Base-by-base conservation (phyloP, 2,113 vertebrate species). In the Pachypanchax playfairii region DNA sequence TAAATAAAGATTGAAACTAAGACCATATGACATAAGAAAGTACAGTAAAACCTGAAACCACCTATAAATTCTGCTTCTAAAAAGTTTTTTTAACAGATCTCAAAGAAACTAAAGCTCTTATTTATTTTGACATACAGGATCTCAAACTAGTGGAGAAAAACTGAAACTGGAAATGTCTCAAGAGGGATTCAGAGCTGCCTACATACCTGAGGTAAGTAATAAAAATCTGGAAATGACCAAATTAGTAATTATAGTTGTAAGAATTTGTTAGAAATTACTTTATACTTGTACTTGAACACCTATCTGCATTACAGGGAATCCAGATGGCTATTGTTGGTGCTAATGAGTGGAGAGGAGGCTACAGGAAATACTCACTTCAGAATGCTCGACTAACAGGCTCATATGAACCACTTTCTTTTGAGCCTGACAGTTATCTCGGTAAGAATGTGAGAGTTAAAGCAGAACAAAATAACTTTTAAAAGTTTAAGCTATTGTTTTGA, bases 101-200 rank as follows among this genome's bases (percentile, higher is more conserved):
- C 8, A 52, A n/a, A 12, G 11, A 22, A 38, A 9, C 4, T 3
- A 3, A 5, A 18, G 2, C 22, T 2, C 33, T 46, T 6, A 41
- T 7, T 13, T 41, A 15, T 55, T 22, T 77, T 65, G 11, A 20
- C 33, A 1, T 64, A 10, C 52, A 91, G 91, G 89, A 59, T 86
- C 89, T 18, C 71, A 90, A 59, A 46, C 69, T 5, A 10, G 70
- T 51, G 90, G 90, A 22, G 80, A 81, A 17, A 42, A 77, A 14
- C 52, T 90, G 9, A 79, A 83, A 79, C 69, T 87, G 82, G 90
- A 92, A 83, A 86, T 92, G 88, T 75, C 85, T 52, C 91, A 91
- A 60, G 66, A 69, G 0, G 91, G 91, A 50, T 91, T 91, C 70
- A 89, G 72, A 29, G 79, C 66, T 21, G 83, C 69, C 12, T 87